Percentiles rank a stretch among this genome's conserved stretches.
Evolutionary conservation across 2,888 invertebrate species (phyloP).

Genomic region (Arctia plantaginis): DNA sequence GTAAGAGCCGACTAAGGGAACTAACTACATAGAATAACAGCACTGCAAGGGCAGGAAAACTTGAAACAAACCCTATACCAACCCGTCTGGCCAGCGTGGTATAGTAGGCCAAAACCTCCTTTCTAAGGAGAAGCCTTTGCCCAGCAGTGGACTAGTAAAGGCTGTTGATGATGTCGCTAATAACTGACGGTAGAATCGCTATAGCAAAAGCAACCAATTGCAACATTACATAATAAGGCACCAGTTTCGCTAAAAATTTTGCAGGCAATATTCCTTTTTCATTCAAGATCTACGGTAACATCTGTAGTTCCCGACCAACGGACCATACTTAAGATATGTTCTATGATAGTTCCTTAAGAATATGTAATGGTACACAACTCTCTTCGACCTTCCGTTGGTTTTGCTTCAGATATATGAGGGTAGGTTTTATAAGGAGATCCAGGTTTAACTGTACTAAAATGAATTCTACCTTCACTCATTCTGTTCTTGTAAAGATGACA

Average conservation of each 20-base stretch:
- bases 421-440: neutral
- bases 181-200: neutral
- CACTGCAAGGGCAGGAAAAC: too few species aligned
- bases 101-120: too few species aligned
- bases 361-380: slow-evolving; percentile 55
- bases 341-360: slow-evolving; percentile 53
- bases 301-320: slow-evolving; percentile 53
- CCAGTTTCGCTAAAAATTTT: slow-evolving; percentile 53
- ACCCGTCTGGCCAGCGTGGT: too few species aligned
- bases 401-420: neutral
- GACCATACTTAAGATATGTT: slow-evolving; percentile 45
- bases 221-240: slow-evolving; percentile 30
- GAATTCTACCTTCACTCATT: neutral
- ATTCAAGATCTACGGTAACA: slow-evolving; percentile 48
- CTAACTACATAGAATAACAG: too few species aligned
- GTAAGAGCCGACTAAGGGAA: too few species aligned
- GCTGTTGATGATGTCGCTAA: too few species aligned
- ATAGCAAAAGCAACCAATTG: slow-evolving; percentile 22
- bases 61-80: too few species aligned
- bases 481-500: neutral
- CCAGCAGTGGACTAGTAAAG: too few species aligned
- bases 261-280: slow-evolving; percentile 50
- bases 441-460: neutral
- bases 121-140: too few species aligned
- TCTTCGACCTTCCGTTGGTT: slow-evolving; percentile 6